Evolutionary conservation across 2,113 vertebrate genomes (phyloP).

Genomic region (Aegithalos caudatus): DNA sequence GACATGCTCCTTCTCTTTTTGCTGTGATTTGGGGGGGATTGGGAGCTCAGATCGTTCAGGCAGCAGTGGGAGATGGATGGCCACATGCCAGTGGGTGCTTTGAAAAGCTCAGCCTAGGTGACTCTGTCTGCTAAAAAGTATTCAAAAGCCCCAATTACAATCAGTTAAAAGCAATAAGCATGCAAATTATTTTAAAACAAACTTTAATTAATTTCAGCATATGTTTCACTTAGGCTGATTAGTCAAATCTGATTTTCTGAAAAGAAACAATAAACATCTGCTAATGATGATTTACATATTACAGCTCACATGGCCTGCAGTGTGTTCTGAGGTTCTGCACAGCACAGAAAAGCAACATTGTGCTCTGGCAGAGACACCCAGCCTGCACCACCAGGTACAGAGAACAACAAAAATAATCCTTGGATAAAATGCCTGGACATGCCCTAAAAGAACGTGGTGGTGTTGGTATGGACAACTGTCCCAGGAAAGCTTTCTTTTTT

Average conservation of each 20-base stretch:
- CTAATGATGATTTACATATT: slow-evolving; percentile 66
- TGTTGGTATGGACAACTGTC: background rate
- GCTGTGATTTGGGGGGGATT: background rate
- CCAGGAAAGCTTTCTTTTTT: background rate
- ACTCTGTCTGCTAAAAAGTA: slow-evolving; percentile 30
- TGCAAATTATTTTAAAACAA: slow-evolving; percentile 68
- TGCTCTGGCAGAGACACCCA: background rate
- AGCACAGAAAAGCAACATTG: background rate
- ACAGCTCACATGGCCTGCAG: slow-evolving; percentile 5
- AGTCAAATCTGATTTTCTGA: slow-evolving; percentile 64
- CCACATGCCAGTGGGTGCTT: background rate
- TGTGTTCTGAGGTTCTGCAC: background rate
- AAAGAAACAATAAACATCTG: slow-evolving; percentile 70
- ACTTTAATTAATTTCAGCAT: slow-evolving; percentile 70
- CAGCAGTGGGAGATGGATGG: background rate
- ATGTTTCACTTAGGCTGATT: slow-evolving; percentile 64
- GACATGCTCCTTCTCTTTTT: background rate
- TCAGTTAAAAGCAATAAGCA: slow-evolving; percentile 61
- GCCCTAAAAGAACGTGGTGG: background rate
- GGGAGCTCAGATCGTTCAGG: background rate
- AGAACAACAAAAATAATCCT: background rate
- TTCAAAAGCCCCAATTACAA: slow-evolving; percentile 45
- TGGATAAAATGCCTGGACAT: background rate
- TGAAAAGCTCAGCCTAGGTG: slow-evolving; percentile 26
- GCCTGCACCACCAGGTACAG: background rate